These are phyloP conservation scores for Chrysocyon brachyurus DNA, from an alignment of 2,797 vertebrate species.

Conservation along the genomic window DNA sequence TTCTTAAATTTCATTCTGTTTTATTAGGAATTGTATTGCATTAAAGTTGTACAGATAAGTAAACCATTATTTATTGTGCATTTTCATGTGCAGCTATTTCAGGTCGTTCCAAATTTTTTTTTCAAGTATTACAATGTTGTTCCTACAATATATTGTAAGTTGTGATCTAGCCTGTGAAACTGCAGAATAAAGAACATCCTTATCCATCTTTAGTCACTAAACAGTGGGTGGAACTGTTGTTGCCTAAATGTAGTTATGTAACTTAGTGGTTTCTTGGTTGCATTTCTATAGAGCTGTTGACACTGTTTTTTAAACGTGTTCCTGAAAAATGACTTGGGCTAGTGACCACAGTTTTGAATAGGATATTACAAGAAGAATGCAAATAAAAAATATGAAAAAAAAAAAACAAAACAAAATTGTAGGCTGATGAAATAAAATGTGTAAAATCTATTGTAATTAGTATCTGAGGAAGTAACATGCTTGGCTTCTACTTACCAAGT, in stretches of 20 bases:
- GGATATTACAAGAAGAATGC: slow-evolving; percentile 41
- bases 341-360: slow-evolving; percentile 61
- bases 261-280: slow-evolving; percentile 42
- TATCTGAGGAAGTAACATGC: neutral
- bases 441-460: neutral
- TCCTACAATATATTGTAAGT: neutral
- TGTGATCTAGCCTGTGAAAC: neutral
- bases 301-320: slow-evolving; percentile 52
- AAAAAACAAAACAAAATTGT: neutral
- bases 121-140: neutral
- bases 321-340: slow-evolving; percentile 62
- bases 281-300: slow-evolving; percentile 73
- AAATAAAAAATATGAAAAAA: slow-evolving; percentile 44
- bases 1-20: slow-evolving; percentile 15
- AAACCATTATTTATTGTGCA: neutral
- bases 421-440: neutral
- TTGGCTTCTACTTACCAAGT: neutral
- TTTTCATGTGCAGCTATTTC: neutral
- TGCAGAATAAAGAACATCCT: neutral
- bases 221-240: slow-evolving; percentile 43
- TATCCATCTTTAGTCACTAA: slow-evolving; percentile 55
- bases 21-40: slow-evolving; percentile 9
- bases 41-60: slow-evolving; percentile 8
- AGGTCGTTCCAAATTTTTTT: slow-evolving; percentile 32
- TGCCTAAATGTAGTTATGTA: neutral